A percentile compares a stretch with the other conserved stretches of the same genome.
These are phyloP conservation scores for Metalampra italica DNA, from an alignment of 2,888 invertebrate genomes.

Conservation along the genomic window DNA sequence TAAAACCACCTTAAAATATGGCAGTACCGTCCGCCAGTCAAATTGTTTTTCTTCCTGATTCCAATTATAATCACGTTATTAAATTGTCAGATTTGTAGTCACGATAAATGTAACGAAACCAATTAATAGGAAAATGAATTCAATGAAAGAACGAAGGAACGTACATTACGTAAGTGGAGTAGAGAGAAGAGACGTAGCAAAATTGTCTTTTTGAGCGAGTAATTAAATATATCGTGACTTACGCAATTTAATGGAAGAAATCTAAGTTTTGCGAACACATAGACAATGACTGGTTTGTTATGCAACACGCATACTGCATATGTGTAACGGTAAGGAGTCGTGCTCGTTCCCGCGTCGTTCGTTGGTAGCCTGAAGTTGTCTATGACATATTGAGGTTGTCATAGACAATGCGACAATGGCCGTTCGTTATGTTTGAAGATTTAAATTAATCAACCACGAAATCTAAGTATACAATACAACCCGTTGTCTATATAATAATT, in stretches of 20 bases:
- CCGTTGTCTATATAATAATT: too few species aligned
- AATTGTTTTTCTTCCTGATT: constrained; percentile 4
- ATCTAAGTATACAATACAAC: constrained; percentile 10
- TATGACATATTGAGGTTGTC: constrained; percentile 44
- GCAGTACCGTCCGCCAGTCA: background rate
- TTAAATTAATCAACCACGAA: constrained; percentile 14
- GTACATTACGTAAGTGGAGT: constrained; percentile 5
- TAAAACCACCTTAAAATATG: too few species aligned
- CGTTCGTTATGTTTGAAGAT: constrained; percentile 15
- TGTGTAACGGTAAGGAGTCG: constrained; percentile 26
- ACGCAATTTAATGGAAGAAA: constrained; percentile 22
- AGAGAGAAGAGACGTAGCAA: background rate
- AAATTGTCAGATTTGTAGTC: constrained; percentile 4
- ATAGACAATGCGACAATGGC: constrained; percentile 26
- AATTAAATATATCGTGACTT: constrained; percentile 23
- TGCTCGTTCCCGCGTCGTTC: constrained; percentile 26
- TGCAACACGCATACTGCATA: constrained; percentile 32
- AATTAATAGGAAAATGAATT: constrained; percentile 4
- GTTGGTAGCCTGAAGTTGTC: constrained; percentile 28
- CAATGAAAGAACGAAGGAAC: background rate
- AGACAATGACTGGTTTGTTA: constrained; percentile 21
- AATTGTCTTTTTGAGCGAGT: constrained; percentile 11
- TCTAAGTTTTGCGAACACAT: constrained; percentile 9
- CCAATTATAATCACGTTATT: constrained; percentile 3
- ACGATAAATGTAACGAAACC: constrained; percentile 7